Conservation (phyloP, 2,888 invertebrate genomes). For the Coleophora deauratella region DNA sequence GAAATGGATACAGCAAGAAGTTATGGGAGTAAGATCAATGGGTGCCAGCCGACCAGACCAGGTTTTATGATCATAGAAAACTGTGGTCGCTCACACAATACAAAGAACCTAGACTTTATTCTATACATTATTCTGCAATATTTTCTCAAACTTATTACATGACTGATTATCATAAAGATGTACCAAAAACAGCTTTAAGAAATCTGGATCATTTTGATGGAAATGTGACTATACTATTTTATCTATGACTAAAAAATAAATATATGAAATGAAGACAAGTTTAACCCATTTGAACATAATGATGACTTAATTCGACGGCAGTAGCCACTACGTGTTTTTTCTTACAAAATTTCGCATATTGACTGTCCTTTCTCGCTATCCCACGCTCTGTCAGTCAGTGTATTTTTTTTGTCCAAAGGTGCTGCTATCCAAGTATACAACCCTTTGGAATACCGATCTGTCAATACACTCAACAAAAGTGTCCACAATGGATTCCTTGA, state of each 20-base stretch:
- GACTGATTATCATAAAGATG: too few relatives aligned
- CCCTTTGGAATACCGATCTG: conserved; percentile 47
- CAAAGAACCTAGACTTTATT: background rate
- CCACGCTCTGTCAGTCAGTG: conserved; percentile 67
- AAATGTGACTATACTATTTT: too few relatives aligned
- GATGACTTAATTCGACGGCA: background rate
- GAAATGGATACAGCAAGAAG: conserved; percentile 19
- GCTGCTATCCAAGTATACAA: too few relatives aligned
- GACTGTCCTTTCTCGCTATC: conserved; percentile 23
- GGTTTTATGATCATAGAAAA: conserved; percentile 38
- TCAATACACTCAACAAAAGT: conserved; percentile 41
- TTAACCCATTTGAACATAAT: too few relatives aligned
- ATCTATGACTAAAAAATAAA: too few relatives aligned
- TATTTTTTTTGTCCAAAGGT: conserved; percentile 44
- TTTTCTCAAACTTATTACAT: too few relatives aligned
- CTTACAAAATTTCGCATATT: conserved; percentile 5
- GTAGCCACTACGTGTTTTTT: too few relatives aligned
- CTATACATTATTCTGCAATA: too few relatives aligned
- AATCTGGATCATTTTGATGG: too few relatives aligned
- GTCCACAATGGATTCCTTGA: conserved; percentile 61
- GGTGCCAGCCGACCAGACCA: conserved; percentile 20
- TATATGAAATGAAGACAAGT: too few relatives aligned
- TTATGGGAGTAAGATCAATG: conserved; percentile 43
- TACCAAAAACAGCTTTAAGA: too few relatives aligned
- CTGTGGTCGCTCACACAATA: conserved; percentile 17